phyloP scores from a whole-genome alignment of 2,113 vertebrate genomes.

The Acanthisitta chloris region DNA sequence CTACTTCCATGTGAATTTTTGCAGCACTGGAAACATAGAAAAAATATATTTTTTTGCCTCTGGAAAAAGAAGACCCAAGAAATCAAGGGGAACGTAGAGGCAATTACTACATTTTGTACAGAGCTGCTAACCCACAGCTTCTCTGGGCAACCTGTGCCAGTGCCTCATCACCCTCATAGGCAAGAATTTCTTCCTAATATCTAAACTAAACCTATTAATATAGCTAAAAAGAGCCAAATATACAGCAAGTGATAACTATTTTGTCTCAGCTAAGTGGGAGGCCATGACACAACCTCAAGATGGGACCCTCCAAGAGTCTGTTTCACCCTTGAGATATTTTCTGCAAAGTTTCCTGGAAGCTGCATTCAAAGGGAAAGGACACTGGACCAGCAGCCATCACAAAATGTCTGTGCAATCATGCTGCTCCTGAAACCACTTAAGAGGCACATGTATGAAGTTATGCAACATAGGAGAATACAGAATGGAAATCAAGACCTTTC shows the following conservation, averaged over 20 bases:
- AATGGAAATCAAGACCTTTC: constrained; percentile 27
- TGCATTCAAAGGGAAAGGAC: background rate
- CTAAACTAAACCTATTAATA: background rate
- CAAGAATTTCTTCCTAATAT: background rate
- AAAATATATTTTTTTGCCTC: no score
- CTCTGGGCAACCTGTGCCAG: background rate
- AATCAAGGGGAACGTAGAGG: background rate
- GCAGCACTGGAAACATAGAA: rapidly evolving
- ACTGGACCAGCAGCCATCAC: background rate
- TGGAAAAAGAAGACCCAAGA: background rate
- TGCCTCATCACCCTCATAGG: background rate
- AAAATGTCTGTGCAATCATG: background rate
- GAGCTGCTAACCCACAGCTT: background rate
- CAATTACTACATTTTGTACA: background rate
- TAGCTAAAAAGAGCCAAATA: background rate
- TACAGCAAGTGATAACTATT: background rate
- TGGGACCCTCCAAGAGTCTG: background rate
- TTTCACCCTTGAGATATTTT: background rate
- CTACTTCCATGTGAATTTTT: background rate
- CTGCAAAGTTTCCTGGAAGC: background rate
- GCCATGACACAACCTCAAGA: background rate
- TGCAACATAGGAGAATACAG: background rate
- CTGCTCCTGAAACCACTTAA: background rate
- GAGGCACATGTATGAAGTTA: rapidly evolving
- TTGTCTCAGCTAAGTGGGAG: background rate